Evolutionary conservation across 1,140 invertebrate genomes (phyloP).

Genomic region (Panagrolaimus sp.): DNA sequence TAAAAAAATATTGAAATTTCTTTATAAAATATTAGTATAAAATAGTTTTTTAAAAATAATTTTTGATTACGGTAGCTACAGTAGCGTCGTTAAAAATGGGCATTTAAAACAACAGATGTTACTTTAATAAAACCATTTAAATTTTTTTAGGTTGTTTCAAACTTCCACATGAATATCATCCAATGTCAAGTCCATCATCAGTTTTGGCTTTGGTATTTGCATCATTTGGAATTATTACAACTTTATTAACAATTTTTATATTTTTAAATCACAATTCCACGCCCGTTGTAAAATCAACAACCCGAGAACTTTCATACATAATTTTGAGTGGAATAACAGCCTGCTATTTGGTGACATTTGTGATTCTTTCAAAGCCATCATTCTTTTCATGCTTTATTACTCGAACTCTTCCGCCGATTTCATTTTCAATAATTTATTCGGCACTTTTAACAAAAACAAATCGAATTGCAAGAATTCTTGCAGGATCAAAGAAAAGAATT

Average conservation of each 20-base stretch:
- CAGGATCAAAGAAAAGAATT: conserved; percentile 74
- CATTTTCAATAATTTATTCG: conserved; percentile 77
- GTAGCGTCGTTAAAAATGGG: neutral
- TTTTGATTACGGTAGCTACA: no score
- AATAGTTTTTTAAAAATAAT: no score
- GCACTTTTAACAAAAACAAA: conserved; percentile 79
- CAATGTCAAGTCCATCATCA: conserved; percentile 66
- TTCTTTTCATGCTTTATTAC: conserved; percentile 67
- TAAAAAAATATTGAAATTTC: no score
- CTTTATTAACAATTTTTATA: conserved; percentile 65
- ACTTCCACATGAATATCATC: conserved; percentile 61
- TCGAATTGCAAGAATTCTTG: conserved; percentile 75
- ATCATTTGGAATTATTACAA: conserved; percentile 67
- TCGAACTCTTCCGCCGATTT: conserved; percentile 62
- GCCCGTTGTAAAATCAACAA: conserved; percentile 69
- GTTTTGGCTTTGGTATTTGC: conserved; percentile 67
- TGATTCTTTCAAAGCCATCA: conserved; percentile 71
- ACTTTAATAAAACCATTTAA: no score
- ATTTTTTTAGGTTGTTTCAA: conserved; percentile 33
- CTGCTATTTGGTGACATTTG: conserved; percentile 66
- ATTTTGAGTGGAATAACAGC: conserved; percentile 68
- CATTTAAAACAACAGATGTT: no score
- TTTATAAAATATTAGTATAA: no score
- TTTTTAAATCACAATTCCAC: conserved; percentile 69
- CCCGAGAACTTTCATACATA: conserved; percentile 69